Evolutionary conservation across 2,888 invertebrate species (phyloP), one percentile per base, ranked within the genome.

Genomic region (Chrysina gloriosa): DNA sequence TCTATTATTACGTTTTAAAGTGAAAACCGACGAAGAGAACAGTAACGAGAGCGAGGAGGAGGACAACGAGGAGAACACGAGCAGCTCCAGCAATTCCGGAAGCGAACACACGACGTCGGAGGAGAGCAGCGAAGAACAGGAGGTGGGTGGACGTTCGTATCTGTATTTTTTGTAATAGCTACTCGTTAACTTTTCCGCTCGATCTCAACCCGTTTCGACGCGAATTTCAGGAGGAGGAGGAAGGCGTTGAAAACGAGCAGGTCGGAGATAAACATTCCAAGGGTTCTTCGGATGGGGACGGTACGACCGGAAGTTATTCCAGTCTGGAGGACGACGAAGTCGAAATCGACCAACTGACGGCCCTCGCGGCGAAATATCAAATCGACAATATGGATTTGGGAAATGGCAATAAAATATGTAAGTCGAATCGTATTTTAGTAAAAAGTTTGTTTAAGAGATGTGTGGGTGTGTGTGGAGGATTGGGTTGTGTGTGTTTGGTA

Each of bases 251-350:
- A 61, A 76, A 72, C 39, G 77, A 70, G 16, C 72, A 72, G 23
- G 75, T 72, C 14, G 78, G 75, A 27, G 80, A 79, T 69, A 82
- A 82, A 71, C 76, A 77, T 52, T 83, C 82, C 11, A 83, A 83
- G 70, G 81, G 82, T 11, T 83, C 82, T 7, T 82, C 83, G 1
- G 84, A 85, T 73, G 84, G 84, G 1, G 85, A 85, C 70, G 85
- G 83, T 1, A 86, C 86, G 5, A 86, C 86, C 4, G 85, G 85
- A 31, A 85, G 85, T 73, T 86, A 86, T 74, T 85, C 85, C 16
- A 86, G 86, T 74, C 78, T 86, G 52, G 86, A 86, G 77, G 86
- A 86, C 70, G 86, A 86, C 70, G 85, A 85, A 73, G 85, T 83
- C n/a, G 83, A 81, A 70, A 77, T 79, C 6, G 81, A 84, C 73